Percentiles rank a stretch among this genome's conserved stretches.
Conservation (phyloP, 1,140 invertebrate species). For the Drosophila kikkawai region DNA sequence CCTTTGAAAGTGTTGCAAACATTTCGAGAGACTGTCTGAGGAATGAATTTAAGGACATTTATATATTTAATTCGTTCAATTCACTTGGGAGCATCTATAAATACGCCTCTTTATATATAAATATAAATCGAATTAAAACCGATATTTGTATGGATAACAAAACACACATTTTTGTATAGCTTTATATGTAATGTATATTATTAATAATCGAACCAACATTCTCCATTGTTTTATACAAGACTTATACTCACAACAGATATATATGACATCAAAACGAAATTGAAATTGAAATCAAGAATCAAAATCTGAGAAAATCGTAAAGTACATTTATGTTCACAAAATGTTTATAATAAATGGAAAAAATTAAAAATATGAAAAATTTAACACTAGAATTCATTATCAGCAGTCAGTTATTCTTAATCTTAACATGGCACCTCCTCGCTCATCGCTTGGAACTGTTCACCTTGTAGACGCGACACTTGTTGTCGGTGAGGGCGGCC, state of each 20-base stretch:
- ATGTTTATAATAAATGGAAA: constrained; percentile 45
- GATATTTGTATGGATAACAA: constrained; percentile 41
- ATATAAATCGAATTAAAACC: constrained; percentile 29
- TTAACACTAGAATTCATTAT: background rate
- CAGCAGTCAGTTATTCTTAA: background rate
- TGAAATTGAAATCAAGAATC: constrained; percentile 46
- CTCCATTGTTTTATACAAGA: constrained; percentile 52
- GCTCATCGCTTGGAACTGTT: constrained; percentile 50
- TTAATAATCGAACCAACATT: constrained; percentile 64
- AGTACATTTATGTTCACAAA: constrained; percentile 41
- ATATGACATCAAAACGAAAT: background rate
- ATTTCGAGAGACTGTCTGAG: constrained; percentile 47
- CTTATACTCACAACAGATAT: constrained; percentile 23
- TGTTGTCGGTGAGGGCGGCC: constrained; percentile 88
- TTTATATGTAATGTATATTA: constrained; percentile 66
- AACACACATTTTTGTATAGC: constrained; percentile 68
- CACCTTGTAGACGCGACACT: constrained; percentile 88
- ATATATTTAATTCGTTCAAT: constrained; percentile 35
- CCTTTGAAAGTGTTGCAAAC: constrained; percentile 34
- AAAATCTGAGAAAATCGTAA: constrained; percentile 28
- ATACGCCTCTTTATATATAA: constrained; percentile 46
- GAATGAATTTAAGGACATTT: constrained; percentile 37
- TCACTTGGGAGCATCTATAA: constrained; percentile 46
- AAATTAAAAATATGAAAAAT: constrained; percentile 1
- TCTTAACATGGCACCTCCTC: constrained; percentile 9